Evolutionary conservation across 92 coral and sea anemone genomes (phyloP), one percentile per base, ranked within the genome.

Genomic region (Phenganax marumi): DNA sequence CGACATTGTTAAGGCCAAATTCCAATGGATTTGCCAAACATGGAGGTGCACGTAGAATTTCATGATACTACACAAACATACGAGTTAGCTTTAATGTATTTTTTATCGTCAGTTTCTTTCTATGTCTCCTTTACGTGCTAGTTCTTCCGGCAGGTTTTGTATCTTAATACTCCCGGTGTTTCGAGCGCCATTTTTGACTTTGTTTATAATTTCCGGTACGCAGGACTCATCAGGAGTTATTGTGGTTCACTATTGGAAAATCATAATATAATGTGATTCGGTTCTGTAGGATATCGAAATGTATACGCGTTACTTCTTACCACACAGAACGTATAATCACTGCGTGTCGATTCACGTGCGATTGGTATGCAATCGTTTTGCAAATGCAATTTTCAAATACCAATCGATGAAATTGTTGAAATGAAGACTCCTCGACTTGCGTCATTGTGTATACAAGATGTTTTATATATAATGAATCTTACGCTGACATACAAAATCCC

Each of bases 171-270:
- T 57, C 7, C 68, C 56, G 18, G 68, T 16, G 52, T 24, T 10
- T 4, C 50, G 25, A 76, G 39, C 51, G 66, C 81, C 81, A 76
- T 56, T 21, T 75, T 55, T 10, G 39, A 16, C 68, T 24, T 54
- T 76, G 68, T 76, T 55, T 6, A 76, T 23, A 76, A 76, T 76
- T 76, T 76, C 81, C 81, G 81, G 81, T 76, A 24, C 12, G 49
- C 17, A 5, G 62, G 51, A 13, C 68, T 22, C 52, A 50, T 62
- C 81, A 76, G 81, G 81, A 52, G 68, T 68, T 54, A 21, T 13
- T 54, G n/a, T 25, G 43, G 52, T 24, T 55, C 68, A 56, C 26
- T 7, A 54, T 11, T 74, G 48, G 18, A 8, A 17, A 8, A 14
- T 25, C 43, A 5, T 33, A 61, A 16, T 39, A 63, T 63, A 6